Base-by-base conservation (phyloP, 2,797 vertebrate species). In the Siniperca obscura region DNA sequence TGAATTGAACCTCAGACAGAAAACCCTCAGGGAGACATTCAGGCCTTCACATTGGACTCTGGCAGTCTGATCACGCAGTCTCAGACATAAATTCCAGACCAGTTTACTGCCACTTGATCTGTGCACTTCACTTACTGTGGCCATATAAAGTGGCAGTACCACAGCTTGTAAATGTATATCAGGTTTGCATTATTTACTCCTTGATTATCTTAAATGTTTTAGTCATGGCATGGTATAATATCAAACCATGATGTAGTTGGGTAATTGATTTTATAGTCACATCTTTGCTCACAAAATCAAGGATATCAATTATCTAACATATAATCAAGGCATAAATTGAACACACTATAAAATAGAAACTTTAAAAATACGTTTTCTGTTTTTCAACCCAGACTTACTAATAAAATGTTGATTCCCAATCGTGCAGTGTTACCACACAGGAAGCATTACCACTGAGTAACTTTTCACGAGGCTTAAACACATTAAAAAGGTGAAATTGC, bases 41-140 rank as follows among this genome's bases (percentile, higher is more conserved):
- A 87, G 86, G 75, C 83, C 86, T 76, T 91, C 83, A 74, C 88
- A 86, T 93, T 86, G 75, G 87, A 88, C 85, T 78, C 85, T 82
- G 84, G 89, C 84, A 70, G 81, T 87, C 85, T 86, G 85, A 92
- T 93, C 90, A 88, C 81, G 60, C 67, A 53, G 80, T 76, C 85
- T 78, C 81, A 48, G 76, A 85, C 86, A 89, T 86, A 84, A 81
- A 93, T 91, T 91, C 88, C 88, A 76, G 74, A 84, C 86, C 89
- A 74, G 86, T 87, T 91, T 86, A 76, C 81, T 73, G 88, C 76
- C 83, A 93, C 87, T 74, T 70, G 88, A 93, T 93, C 87, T 38
- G 21, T 59, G 76, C 70, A 27, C 75, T 85, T 89, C 82, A 65
- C 78, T 83, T n/a, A 81, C 78, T 75, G 80, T 72, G 74, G 80